Evolutionary conservation across 2,888 invertebrate genomes (phyloP), one percentile per base, ranked within the genome.

Genomic region (Tachina fera): DNA sequence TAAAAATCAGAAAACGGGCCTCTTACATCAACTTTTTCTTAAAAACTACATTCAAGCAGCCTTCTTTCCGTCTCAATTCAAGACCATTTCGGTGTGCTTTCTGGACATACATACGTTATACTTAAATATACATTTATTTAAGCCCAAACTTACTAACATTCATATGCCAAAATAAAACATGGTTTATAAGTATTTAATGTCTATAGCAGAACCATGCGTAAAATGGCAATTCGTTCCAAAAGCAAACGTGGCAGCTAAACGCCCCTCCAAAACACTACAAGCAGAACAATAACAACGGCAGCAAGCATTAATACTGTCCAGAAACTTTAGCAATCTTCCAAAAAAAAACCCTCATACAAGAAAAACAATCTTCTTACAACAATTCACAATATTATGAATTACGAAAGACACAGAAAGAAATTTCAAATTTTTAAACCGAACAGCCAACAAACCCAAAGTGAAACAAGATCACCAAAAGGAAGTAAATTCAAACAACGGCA

Each of bases 201-300:
- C 67, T 86, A 51, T 83, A 79, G 75, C 75, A 61, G 81, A 83
- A 80, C 76, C 83, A 83, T 83, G 84, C 87, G 87, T 84, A 83
- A 84, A 85, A 88, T 87, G 87, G 82, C 87, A 87, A 88, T 88
- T 88, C 88, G 87, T 87, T 88, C 83, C 88, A 84, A 87, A 87
- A 82, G 75, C 80, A 87, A 84, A 84, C 83, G 87, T 83, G 83
- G 84, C 85, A 85, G 68, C 85, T 84, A 83, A 87, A 84, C 84
- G 84, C 78, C 84, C 84, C 79, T 80, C 61, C 56, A 75, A 83
- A 85, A 79, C 67, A 43, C 61, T 72, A 84, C 79, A 82, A 78
- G 31, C 39, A 45, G 51, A 56, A 63, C 19, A 22, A 63, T 49
- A 79, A 45, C 53, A 53, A 53, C 53, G 9, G 10, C 53, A 19